phyloP scores from a whole-genome alignment of 1,140 invertebrate genomes.

The Pseudomyrmex pallidus region DNA sequence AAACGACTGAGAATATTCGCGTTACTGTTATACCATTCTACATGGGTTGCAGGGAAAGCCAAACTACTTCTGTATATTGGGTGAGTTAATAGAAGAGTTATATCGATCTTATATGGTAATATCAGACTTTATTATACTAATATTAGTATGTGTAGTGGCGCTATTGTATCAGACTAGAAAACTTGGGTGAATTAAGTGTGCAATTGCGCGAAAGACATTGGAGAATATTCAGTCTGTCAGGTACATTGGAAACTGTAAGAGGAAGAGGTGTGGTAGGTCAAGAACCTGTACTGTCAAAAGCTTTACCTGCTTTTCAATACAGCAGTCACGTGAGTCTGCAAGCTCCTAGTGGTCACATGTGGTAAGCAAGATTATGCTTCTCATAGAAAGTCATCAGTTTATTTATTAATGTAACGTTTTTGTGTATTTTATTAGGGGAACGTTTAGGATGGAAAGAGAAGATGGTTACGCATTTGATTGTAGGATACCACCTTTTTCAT shows the following conservation, averaged over 20 bases:
- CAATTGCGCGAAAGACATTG: conserved; percentile 98
- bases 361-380: conserved; percentile 86
- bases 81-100: conserved; percentile 83
- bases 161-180: conserved; percentile 98
- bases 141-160: conserved; percentile 90
- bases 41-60: conserved; percentile 96
- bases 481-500: conserved; percentile 97
- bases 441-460: conserved; percentile 97
- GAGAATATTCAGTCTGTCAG: conserved; percentile 97
- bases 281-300: conserved; percentile 95
- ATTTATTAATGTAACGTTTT: conserved; percentile 1
- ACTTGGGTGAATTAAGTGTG: conserved; percentile 94
- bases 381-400: background rate
- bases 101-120: too few relatives aligned
- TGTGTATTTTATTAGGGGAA: conserved; percentile 90
- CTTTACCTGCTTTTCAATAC: conserved; percentile 98
- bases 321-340: conserved; percentile 98
- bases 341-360: conserved; percentile 99
- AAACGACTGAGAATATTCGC: conserved; percentile 97
- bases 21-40: conserved; percentile 99
- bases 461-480: conserved; percentile 98
- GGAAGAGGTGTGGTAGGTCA: conserved; percentile 97
- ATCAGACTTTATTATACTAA: background rate
- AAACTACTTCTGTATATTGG: conserved; percentile 96
- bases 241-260: conserved; percentile 97